Base-by-base conservation (phyloP, 2,888 invertebrate genomes). In the Andrena bucephala region DNA sequence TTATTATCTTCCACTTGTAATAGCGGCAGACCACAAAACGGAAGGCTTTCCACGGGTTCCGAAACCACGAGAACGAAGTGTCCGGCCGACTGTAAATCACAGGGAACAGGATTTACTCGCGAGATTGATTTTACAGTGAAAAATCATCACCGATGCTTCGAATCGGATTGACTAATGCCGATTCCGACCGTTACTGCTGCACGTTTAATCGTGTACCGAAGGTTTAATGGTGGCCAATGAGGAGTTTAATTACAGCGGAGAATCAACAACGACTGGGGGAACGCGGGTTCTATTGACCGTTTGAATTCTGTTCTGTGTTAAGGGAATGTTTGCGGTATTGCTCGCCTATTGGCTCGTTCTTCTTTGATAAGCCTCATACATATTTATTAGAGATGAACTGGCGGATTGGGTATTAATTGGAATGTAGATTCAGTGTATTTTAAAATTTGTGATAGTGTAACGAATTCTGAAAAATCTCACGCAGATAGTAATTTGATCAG, bases 31-130 rank as follows among this genome's bases (percentile, higher is more conserved):
- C 90, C 76, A 94, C 92, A 87, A 91, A 94, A 70, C 93, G 90
- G 85, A 89, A 94, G 3, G 95, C 94, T 90, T 95, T 95, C 88
- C 95, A 93, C 0, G 96, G 96, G 92, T 95, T 95, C 70, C 93
- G 94, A 78, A 95, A 94, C 94, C 96, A 96, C 78, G 95, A 95
- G 87, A 96, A 96, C 0, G 96, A 96, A 7, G 95, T 95, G 76
- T 95, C 95, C 0, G 96, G 96, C 2, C 96, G 95, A 6, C 96
- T 96, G 91, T 65, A 94, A 94, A 80, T 77, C 29, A 16, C 42
- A 10, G 3, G 10, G 13, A 66, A 20, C 13, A 8, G 73, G 42
- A 52, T 4, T n/a, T 1, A 50, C 16, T 7, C 42, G 1, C 16
- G 27, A 4, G 31, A 36, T 16, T 13, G 13, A 72, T 29, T 50